A percentile compares a stretch with the other conserved stretches of the same genome.
These are phyloP conservation scores for Hypotaenidia philippensis DNA, from an alignment of 2,797 vertebrate species.

Conservation along the genomic window DNA sequence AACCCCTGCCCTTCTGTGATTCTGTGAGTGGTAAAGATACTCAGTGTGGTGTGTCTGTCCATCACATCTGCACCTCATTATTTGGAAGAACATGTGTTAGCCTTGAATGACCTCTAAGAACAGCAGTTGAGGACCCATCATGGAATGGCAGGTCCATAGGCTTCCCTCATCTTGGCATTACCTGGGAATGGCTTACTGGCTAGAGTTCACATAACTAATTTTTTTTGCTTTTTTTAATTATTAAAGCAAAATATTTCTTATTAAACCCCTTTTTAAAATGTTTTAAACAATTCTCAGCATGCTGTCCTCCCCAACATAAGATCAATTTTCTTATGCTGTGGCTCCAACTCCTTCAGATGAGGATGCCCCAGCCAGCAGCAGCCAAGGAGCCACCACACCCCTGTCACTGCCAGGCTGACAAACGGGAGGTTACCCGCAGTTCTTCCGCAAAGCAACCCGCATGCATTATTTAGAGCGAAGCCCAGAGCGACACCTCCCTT, in stretches of 20 bases:
- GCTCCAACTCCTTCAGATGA: background rate
- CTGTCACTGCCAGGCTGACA: background rate
- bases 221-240: background rate
- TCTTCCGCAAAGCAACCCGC: background rate
- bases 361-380: background rate
- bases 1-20: no score
- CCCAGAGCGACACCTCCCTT: background rate
- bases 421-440: background rate
- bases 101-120: background rate
- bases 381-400: background rate
- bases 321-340: background rate
- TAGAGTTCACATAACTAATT: background rate
- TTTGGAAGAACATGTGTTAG: background rate
- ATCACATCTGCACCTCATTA: background rate
- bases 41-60: background rate
- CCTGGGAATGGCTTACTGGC: background rate
- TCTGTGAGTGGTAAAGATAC: background rate
- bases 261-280: background rate
- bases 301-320: fast-evolving
- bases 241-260: background rate
- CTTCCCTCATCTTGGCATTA: background rate
- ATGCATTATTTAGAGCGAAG: constrained; percentile 32
- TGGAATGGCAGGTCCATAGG: background rate
- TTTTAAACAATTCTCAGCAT: fast-evolving
- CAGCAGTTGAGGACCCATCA: background rate